Base-by-base conservation (phyloP, 2,113 vertebrate genomes). In the Sprattus sprattus region DNA sequence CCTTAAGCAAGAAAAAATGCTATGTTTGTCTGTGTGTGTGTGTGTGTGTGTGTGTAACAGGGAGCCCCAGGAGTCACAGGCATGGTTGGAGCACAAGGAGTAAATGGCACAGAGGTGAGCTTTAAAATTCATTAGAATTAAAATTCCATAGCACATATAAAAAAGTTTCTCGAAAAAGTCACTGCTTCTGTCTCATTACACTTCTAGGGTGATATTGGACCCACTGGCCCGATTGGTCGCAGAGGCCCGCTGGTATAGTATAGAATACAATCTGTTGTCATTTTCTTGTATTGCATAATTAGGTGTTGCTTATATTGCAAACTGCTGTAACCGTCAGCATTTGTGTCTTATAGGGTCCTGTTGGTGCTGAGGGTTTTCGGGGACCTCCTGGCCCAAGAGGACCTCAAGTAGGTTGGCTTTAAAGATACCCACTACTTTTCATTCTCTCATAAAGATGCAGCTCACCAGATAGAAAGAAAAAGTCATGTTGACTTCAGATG, bases 31-130 rank as follows among this genome's bases (percentile, higher is more conserved):
- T 81, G 16, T 80, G 7, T 81, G 50, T 67, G 60, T 25, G 20
- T 64, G 57, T 49, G 52, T 60, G 22, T 87, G 32, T 47, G 60
- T 45, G 13, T 47, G 47, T 81, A 49, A 4, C 80, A 97, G 96
- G 96, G 96, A 0, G 89, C 94, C 39, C 90, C 90, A 0, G 96
- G 96, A 20, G 90, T 87, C 52, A 93, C 93, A 0, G 96, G 96
- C 0, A 1, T 85, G 0, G 16, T 92, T 0, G 96, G 96, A 0
- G 86, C 89, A 44, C 93, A 81, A 67, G 96, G 96, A 2, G 18
- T 88, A 57, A 95, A 95, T 0, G 96, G 96, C 60, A 94, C 95
- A 11, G 94, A 95, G 93, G 96, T 96, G 81, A 91, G 94, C 91
- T 71, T 8, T 20, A 47, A 49, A 67, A 25, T 5, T 32, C 71